Evolutionary conservation across 2,113 vertebrate genomes (phyloP).

Genomic region (Tetraodon nigroviridis): DNA sequence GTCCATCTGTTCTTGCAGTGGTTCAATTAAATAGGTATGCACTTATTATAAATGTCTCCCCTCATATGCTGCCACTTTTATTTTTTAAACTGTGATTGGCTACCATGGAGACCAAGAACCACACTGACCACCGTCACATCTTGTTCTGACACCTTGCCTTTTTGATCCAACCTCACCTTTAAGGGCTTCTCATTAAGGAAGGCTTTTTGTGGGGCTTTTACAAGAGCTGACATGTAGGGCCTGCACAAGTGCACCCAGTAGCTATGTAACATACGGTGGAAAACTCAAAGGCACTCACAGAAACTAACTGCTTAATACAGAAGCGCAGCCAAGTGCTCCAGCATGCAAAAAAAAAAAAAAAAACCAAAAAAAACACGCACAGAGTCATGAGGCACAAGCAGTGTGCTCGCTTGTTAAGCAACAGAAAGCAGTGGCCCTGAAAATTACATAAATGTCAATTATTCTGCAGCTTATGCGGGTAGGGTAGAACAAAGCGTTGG

Average conservation of each 20-base stretch:
- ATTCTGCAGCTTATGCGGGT: constrained; percentile 50
- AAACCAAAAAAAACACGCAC: constrained; percentile 10
- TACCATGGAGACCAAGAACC: constrained; percentile 32
- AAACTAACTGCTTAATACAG: neutral
- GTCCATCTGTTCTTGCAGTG: constrained; percentile 33
- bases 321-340: constrained; percentile 12
- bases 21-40: constrained; percentile 45
- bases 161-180: constrained; percentile 53
- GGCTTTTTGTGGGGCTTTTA: constrained; percentile 27
- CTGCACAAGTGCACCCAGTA: neutral
- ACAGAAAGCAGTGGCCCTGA: constrained; percentile 48
- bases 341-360: neutral
- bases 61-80: constrained; percentile 22
- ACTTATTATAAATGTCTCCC: constrained; percentile 24
- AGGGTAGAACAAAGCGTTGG: constrained; percentile 64
- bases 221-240: constrained; percentile 1
- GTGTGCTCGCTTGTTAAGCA: constrained; percentile 20
- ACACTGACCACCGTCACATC: constrained; percentile 55
- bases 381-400: constrained; percentile 6
- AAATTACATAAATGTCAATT: constrained; percentile 64
- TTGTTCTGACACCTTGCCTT: constrained; percentile 43
- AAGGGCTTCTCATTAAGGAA: constrained; percentile 52
- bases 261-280: neutral
- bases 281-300: neutral
- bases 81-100: constrained; percentile 46